A percentile compares a stretch with the other conserved stretches of the same genome.
These are phyloP conservation scores for Taeniopygia guttata DNA, from an alignment of 2,797 vertebrate species.

Conservation along the genomic window DNA sequence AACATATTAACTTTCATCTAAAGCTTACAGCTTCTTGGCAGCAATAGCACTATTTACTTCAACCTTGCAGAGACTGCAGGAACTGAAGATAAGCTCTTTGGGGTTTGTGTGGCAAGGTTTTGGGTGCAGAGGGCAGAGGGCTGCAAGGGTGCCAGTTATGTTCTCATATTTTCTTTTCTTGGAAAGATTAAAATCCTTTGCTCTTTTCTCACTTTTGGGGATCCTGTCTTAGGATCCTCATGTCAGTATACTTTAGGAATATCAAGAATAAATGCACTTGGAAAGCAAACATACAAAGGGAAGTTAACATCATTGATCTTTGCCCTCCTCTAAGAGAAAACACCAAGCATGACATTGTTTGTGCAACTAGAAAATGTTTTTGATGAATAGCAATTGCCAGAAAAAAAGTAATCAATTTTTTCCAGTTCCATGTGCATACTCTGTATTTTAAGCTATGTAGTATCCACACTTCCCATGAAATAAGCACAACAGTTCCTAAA, in stretches of 20 bases:
- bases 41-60: not conserved
- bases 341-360: not conserved
- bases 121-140: not conserved
- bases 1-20: slow-evolving; percentile 1
- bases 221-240: not conserved
- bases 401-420: not conserved
- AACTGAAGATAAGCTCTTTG: not conserved
- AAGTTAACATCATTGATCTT: not conserved
- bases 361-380: not conserved
- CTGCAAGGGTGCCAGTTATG: not conserved
- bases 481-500: not conserved
- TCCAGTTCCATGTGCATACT: not conserved
- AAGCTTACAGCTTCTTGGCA: slow-evolving; percentile 30
- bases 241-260: not conserved
- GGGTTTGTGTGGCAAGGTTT: not conserved
- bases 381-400: not conserved
- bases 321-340: not conserved
- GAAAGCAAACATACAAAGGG: not conserved
- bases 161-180: not conserved
- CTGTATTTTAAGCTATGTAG: not conserved
- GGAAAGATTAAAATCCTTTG: not conserved
- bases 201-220: not conserved
- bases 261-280: not conserved
- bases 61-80: not conserved
- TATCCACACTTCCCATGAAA: not conserved